Evolutionary conservation across 2,888 invertebrate species (phyloP), one percentile per base, ranked within the genome.

Genomic region (Drosophila melanosoma): DNA sequence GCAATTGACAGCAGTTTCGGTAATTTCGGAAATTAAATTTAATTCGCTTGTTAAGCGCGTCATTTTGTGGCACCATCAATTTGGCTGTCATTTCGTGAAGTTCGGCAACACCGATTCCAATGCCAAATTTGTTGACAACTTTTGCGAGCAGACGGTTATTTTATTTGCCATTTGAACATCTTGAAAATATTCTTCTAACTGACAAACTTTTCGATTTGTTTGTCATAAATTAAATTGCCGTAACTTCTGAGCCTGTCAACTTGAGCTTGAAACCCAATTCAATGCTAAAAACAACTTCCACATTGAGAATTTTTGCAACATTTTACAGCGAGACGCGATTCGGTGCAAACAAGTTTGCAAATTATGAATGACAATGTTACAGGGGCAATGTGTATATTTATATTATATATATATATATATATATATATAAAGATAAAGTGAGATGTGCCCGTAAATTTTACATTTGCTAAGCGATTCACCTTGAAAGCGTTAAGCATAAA

Each of bases 321-420:
- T 36, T 42, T 33, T 12, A 36, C 20, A 29, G 7, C 10, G 36
- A 12, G 26, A 54, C 5, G 15, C 56, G 42, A 45, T 58, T 23
- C 75, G 32, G 11, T 2, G 11, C 15, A 68, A 79, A 68, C 87
- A 69, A 84, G 89, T 79, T 85, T 82, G 38, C 74, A 77, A 84
- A 89, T 87, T 85, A 74, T 69, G 56, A 75, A 70, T 80, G 89
- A 72, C 77, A 71, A 73, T 67, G 61, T 60, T 56, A 70, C 62
- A 60, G 54, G 69, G 64, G 56, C 82, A 81, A 63, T 52, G 38
- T 59, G 54, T 60, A 45, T 15, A 45, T 20, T 45, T 12, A 6
- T 12, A 12, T 36, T 17, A 36, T 17, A 52, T n/a, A 52, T 20
- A 15, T 26, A 29, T 56, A 58, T 69, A 26, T 29, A 7, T 29